These are phyloP conservation scores for Crocodylus rhombifer DNA, from an alignment of 2,797 vertebrate species.

Conservation along the genomic window DNA sequence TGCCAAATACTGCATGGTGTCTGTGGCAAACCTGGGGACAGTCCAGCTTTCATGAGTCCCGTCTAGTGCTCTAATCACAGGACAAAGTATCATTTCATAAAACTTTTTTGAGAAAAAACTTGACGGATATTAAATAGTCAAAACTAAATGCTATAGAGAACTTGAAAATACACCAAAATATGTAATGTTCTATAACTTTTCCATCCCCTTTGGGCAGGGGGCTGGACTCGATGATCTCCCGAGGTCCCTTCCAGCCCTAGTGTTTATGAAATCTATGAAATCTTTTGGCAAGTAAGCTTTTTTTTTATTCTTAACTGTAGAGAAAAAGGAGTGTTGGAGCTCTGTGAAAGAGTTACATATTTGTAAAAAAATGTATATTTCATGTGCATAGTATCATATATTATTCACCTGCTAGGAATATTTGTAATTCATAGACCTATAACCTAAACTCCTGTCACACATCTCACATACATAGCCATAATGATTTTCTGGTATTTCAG, in stretches of 20 bases:
- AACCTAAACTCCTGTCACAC: background rate
- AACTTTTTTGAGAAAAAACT: background rate
- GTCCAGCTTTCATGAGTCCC: background rate
- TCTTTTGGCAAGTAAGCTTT: background rate
- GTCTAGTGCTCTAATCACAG: background rate
- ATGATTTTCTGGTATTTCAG: background rate
- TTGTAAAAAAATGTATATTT: background rate
- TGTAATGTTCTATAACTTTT: background rate
- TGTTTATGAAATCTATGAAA: too few relatives aligned
- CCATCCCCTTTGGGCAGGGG: background rate
- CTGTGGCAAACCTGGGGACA: background rate
- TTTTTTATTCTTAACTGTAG: background rate
- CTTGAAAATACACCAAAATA: background rate
- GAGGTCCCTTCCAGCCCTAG: too few relatives aligned
- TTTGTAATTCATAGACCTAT: background rate
- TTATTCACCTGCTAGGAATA: background rate
- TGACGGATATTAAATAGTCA: background rate
- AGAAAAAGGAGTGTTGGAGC: background rate
- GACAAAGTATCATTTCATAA: background rate
- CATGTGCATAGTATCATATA: background rate
- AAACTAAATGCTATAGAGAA: background rate
- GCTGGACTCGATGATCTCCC: too few relatives aligned
- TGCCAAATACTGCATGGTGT: too few relatives aligned
- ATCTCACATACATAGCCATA: background rate
- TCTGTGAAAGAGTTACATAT: background rate